Evolutionary conservation across 2,888 invertebrate species (phyloP).

Genomic region (Dasysyrphus albostriatus): DNA sequence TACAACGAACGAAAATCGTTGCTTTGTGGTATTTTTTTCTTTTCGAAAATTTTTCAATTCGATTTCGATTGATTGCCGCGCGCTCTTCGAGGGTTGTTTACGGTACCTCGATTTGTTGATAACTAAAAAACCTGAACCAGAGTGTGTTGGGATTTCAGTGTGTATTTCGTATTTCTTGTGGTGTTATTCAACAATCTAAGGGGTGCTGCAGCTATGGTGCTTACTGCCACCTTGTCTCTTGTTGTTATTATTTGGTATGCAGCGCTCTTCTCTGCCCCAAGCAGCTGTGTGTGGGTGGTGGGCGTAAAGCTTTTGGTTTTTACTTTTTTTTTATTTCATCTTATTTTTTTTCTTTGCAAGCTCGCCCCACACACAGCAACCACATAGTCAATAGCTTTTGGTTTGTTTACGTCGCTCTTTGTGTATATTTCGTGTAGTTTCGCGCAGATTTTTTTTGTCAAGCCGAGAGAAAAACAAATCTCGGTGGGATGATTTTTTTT

Average conservation of each 20-base stretch:
- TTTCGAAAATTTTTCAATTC: slow-evolving; percentile 32
- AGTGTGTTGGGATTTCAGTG: slow-evolving; percentile 62
- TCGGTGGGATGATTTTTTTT: background rate
- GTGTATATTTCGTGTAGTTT: slow-evolving; percentile 61
- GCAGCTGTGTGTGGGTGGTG: slow-evolving; percentile 60
- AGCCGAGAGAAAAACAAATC: background rate
- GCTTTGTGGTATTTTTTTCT: slow-evolving; percentile 18
- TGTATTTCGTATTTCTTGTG: slow-evolving; percentile 52
- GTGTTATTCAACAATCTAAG: slow-evolving; percentile 71
- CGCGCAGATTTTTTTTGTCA: slow-evolving; percentile 41
- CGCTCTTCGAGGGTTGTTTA: slow-evolving; percentile 73
- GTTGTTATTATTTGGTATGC: slow-evolving; percentile 61
- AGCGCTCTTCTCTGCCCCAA: slow-evolving; percentile 60
- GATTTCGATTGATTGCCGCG: slow-evolving; percentile 42
- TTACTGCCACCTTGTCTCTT: slow-evolving; percentile 69
- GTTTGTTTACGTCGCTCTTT: slow-evolving; percentile 71
- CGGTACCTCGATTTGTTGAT: slow-evolving; percentile 80
- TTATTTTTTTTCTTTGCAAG: slow-evolving; percentile 28
- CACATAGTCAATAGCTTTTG: slow-evolving; percentile 56
- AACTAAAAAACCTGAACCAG: slow-evolving; percentile 77
- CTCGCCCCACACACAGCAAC: slow-evolving; percentile 21
- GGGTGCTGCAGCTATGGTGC: slow-evolving; percentile 57
- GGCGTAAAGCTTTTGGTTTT: slow-evolving; percentile 50
- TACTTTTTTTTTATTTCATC: slow-evolving; percentile 5
- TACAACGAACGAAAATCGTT: slow-evolving; percentile 42